Base-by-base conservation (phyloP, 1,140 invertebrate species). In the Pseudomyrmex flavicornis region DNA sequence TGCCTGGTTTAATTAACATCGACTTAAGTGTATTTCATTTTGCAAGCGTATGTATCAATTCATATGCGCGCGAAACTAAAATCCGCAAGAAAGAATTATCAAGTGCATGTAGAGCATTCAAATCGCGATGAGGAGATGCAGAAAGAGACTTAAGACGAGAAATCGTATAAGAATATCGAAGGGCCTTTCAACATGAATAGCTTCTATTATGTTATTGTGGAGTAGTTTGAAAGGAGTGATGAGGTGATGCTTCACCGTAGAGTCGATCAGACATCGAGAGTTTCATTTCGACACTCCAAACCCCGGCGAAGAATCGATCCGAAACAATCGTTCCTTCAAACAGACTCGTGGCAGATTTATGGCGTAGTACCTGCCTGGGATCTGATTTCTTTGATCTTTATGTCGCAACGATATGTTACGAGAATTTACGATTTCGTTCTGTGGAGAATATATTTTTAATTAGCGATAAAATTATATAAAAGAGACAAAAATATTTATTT, bases 241-340 rank as follows among this genome's bases (percentile, higher is more conserved):
- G 84, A 86, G 73, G 61, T 69, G 84, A 74, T 89, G 75, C 87
- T 84, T 66, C 80, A 84, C 83, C 65, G 61, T 72, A 68, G 80
- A 86, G 76, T 86, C 87, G 85, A 84, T 88, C 87, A 61, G 87
- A 89, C 85, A 79, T 89, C 82, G 69, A 89, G 87, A 89, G 88
- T 87, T 89, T 89, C 88, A 87, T 89, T 89, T 89, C 87, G 77
- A 89, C 87, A 85, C 88, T 89, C 82, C 70, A 89, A 85, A 54
- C 82, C 50, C 73, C 46, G 85, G 50, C 56, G 50, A 66, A 69
- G 77, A 70, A 88, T 89, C 88, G 84, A 89, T 88, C 85, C 88
- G 86, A 90, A 89, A 90, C 86, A 90, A 90, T 90, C 88, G 88
- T 90, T 90, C 85, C 88, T 89, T 88, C 84, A 90, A 90, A 90